Conservation (phyloP, 2,797 vertebrate species). For the Amphiprion clarkii region DNA sequence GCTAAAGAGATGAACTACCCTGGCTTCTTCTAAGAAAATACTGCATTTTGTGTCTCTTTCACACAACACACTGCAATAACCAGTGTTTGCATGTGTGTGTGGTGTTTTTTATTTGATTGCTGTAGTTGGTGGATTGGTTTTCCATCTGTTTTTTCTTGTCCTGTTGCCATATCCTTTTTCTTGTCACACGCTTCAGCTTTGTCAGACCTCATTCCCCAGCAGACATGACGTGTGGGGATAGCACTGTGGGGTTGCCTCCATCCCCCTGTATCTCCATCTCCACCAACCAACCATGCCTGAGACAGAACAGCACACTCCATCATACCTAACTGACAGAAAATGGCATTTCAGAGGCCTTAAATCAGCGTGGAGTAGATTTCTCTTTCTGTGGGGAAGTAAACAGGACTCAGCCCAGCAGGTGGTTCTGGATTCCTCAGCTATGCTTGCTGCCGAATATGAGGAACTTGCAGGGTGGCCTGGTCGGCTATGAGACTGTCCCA, state of each 20-base stretch:
- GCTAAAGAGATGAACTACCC: constrained; percentile 12
- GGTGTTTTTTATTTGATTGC: constrained; percentile 19
- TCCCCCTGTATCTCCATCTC: constrained; percentile 49
- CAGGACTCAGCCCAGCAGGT: constrained; percentile 55
- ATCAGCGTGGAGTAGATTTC: constrained; percentile 57
- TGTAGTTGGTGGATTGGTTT: constrained; percentile 23
- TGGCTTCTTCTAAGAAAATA: constrained; percentile 7
- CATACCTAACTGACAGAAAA: constrained; percentile 67
- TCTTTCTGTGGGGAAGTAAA: constrained; percentile 53
- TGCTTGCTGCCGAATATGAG: constrained; percentile 38
- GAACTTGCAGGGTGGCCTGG: constrained; percentile 43
- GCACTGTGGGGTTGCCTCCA: constrained; percentile 38
- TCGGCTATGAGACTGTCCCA: constrained; percentile 4
- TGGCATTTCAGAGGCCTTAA: constrained; percentile 66
- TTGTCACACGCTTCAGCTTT: constrained; percentile 59
- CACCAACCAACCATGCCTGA: constrained; percentile 44
- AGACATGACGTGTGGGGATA: constrained; percentile 52
- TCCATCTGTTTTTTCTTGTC: constrained; percentile 44
- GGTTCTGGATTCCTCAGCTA: constrained; percentile 46
- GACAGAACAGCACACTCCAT: constrained; percentile 63
- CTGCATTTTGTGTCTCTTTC: constrained; percentile 13
- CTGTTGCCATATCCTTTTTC: constrained; percentile 41
- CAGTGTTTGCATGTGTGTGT: constrained; percentile 1
- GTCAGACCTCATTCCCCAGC: constrained; percentile 55
- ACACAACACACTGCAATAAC: constrained; percentile 8